phyloP scores from a whole-genome alignment of 2,888 invertebrate genomes.

The Glyphotaelius pellucidus region DNA sequence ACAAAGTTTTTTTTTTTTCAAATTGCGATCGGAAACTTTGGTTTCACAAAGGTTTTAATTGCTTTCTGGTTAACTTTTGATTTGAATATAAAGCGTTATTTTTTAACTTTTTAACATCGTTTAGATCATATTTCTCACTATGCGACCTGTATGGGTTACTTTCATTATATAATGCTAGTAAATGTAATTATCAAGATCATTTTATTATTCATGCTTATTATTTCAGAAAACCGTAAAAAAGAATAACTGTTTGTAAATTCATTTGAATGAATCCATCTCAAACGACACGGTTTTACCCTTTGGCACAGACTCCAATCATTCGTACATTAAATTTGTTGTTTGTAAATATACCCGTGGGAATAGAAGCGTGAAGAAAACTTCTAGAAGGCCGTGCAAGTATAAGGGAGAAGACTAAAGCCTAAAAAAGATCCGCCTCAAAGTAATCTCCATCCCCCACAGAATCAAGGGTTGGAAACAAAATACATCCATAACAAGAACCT shows the following conservation, averaged over 20 bases:
- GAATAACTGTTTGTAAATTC: background rate
- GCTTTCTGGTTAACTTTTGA: too few relatives aligned
- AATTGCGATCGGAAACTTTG: too few relatives aligned
- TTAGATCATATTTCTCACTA: too few relatives aligned
- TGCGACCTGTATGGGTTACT: too few relatives aligned
- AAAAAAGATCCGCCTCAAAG: constrained; percentile 21
- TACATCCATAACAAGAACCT: constrained; percentile 34
- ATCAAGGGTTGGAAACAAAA: constrained; percentile 40
- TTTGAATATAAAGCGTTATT: too few relatives aligned
- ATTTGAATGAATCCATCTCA: background rate
- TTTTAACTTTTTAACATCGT: too few relatives aligned
- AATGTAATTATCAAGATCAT: background rate
- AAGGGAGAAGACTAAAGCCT: background rate
- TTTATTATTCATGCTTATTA: background rate
- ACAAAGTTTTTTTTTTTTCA: too few relatives aligned
- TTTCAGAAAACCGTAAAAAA: background rate
- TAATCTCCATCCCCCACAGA: constrained; percentile 29
- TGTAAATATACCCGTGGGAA: constrained; percentile 6
- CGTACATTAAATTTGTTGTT: background rate
- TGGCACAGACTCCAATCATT: background rate
- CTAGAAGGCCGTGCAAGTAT: background rate
- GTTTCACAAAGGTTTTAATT: too few relatives aligned
- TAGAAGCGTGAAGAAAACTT: background rate
- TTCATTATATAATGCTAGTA: too few relatives aligned
- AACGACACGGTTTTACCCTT: background rate